These are phyloP conservation scores for Pyrgus malvae DNA, from an alignment of 2,888 invertebrate species.

Conservation along the genomic window DNA sequence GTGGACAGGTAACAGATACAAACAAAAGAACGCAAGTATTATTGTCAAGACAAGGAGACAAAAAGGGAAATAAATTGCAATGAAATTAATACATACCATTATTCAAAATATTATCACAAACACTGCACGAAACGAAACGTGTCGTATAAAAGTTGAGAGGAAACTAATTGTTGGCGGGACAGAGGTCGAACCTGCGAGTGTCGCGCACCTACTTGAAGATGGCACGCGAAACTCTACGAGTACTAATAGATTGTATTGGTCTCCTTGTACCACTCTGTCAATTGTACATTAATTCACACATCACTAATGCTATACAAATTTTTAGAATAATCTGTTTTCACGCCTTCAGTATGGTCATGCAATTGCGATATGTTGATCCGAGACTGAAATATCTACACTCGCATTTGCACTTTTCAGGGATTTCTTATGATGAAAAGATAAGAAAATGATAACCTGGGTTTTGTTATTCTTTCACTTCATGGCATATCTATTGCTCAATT, in stretches of 20 bases:
- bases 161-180: constrained; percentile 16
- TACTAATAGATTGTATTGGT: constrained; percentile 35
- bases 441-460: too few relatives aligned
- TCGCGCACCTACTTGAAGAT: constrained; percentile 28
- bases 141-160: constrained; percentile 15
- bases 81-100: constrained; percentile 32
- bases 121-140: constrained; percentile 28
- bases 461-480: too few relatives aligned
- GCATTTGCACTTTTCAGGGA: not conserved
- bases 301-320: constrained; percentile 20
- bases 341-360: constrained; percentile 1
- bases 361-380: constrained; percentile 10
- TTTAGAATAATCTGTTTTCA: constrained; percentile 26
- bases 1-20: too few relatives aligned
- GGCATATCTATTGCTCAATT: too few relatives aligned
- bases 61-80: not conserved
- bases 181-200: constrained; percentile 25
- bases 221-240: constrained; percentile 36
- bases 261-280: constrained; percentile 46
- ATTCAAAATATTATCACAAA: not conserved
- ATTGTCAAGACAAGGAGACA: too few relatives aligned
- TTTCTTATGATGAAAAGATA: not conserved
- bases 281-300: constrained; percentile 50
- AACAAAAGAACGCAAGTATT: too few relatives aligned
- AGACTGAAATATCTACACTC: not conserved